A percentile compares a stretch with the other conserved stretches of the same genome.
Evolutionary conservation across 53 echinoderm and acorn worm species (phyloP).

Genomic region (Holothuria scabra): DNA sequence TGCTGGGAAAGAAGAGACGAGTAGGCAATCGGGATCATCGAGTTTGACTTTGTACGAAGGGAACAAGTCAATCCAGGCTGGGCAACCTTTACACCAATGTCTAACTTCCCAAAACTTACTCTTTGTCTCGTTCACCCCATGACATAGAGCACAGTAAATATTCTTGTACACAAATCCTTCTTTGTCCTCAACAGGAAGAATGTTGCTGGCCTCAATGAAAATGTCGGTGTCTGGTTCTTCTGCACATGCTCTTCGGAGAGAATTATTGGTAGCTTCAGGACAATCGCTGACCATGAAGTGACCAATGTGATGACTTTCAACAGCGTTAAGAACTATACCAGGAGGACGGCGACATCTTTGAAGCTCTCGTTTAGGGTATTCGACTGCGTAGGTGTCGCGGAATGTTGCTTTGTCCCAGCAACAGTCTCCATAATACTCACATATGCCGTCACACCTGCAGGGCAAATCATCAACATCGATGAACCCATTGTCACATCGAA

Average conservation of each 20-base stretch:
- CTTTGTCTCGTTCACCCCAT: neutral
- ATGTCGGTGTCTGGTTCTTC: neutral
- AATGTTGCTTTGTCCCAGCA: neutral
- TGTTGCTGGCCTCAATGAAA: neutral
- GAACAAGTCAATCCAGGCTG: neutral
- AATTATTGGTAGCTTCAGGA: neutral
- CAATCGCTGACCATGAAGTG: constrained; percentile 17
- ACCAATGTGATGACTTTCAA: neutral
- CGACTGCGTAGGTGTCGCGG: neutral
- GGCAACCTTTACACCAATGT: constrained; percentile 1
- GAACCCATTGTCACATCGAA: neutral
- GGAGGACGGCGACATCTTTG: neutral
- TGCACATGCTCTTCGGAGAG: neutral
- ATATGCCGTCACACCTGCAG: neutral
- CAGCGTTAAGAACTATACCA: neutral
- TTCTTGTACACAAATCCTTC: constrained; percentile 21
- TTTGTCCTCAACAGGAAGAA: neutral
- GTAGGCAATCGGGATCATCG: neutral
- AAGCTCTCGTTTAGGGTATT: neutral
- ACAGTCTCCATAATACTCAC: constrained; percentile 17
- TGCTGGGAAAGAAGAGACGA: neutral
- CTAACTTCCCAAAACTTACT: neutral
- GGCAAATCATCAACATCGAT: neutral
- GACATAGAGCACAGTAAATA: constrained; percentile 13
- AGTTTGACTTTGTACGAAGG: constrained; percentile 10